Evolutionary conservation across 2,888 invertebrate genomes (phyloP), one percentile per base, ranked within the genome.

Genomic region (Trimorus sp.): DNA sequence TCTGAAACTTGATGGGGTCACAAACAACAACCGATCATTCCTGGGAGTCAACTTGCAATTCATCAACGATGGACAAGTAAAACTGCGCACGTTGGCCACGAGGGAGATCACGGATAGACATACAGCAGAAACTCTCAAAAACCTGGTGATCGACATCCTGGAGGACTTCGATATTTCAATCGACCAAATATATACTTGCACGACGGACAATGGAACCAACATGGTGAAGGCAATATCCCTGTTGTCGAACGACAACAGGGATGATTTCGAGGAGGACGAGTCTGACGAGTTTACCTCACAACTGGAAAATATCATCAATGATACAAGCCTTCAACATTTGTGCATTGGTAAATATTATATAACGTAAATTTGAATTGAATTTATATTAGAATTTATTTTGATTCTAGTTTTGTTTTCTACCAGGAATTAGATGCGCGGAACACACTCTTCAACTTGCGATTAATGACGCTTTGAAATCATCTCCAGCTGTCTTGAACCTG

Each of bases 141-240:
- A 54, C 16, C 9, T 76, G 9, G 12, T 69, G 1, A 36, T 60
- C 0, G 53, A 62, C 15, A 45, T 69, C 8, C 38, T 76, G 8
- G 5, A 16, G 1, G 14, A 54, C 26, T 76, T 15, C 37, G 49
- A 62, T 36, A 38, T 69, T 12, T 45, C 45, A 9, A 14, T 62
- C 9, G 49, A 68, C 6, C 68, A 69, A 40, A 42, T 76, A 48
- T 69, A 68, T 14, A 62, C 62, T 26, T 60, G 54, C 36, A 76
- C 76, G 9, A 76, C 76, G 7, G 76, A 76, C 12, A 76, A 68
- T 51, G 76, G 76, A 8, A 51, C 60, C 8, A 68, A 66, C 15
- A 68, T 76, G 60, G 51, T 76, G 12, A 76, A 76, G 60, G 37
- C 68, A 1, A n/a, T 76, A 37, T 60, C 45, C 1, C 16, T 68